Conservation (phyloP, 2,113 vertebrate species). For the Otocyon megalotis region DNA sequence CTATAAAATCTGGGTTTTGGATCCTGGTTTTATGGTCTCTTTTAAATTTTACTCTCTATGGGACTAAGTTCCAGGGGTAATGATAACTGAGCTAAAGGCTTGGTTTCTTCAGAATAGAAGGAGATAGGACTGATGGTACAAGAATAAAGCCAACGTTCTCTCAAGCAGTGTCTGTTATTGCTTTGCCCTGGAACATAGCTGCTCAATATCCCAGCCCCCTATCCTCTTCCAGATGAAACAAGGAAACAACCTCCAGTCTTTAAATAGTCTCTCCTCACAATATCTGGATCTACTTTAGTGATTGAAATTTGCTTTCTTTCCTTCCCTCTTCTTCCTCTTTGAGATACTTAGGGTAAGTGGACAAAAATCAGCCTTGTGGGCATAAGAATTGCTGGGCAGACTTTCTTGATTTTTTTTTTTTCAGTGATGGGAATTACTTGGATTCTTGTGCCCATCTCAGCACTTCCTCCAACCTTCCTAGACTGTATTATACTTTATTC, state of each 20-base stretch:
- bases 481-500: neutral
- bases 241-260: constrained; percentile 67
- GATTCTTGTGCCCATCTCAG: constrained; percentile 79
- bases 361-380: constrained; percentile 68
- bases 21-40: neutral
- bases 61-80: neutral
- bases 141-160: neutral
- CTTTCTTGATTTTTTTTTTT: constrained; percentile 82
- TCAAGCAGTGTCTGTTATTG: constrained; percentile 53
- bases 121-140: neutral
- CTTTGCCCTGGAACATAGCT: constrained; percentile 41
- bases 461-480: too few species aligned
- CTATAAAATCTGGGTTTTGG: neutral
- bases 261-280: neutral
- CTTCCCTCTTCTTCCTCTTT: neutral
- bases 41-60: neutral
- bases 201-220: neutral
- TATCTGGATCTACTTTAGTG: constrained; percentile 27
- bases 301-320: constrained; percentile 53
- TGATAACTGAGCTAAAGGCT: neutral
- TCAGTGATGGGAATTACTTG: constrained; percentile 85
- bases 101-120: neutral
- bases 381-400: neutral
- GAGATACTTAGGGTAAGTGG: constrained; percentile 74
- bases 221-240: constrained; percentile 65